Evolutionary conservation across 2,888 invertebrate species (phyloP), one percentile per base, ranked within the genome.

Genomic region (Adelognathus sp.): DNA sequence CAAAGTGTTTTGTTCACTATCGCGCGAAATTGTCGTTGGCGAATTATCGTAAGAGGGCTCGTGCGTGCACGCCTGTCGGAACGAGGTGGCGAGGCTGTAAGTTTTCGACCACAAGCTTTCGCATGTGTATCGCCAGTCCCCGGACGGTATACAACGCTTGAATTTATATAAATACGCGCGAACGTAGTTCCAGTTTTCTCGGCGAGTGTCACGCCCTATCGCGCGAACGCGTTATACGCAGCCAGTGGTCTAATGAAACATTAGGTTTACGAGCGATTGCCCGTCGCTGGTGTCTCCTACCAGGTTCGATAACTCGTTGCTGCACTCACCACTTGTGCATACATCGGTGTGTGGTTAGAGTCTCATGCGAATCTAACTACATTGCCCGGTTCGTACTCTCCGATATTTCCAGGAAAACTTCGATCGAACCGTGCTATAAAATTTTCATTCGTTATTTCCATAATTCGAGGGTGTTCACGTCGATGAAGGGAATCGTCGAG

Each of bases 181-280:
- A 46, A 39, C 27, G 18, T 21, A 64, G 63, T 29, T 24, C 33
- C 50, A 58, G 63, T 70, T 64, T 52, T 54, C 56, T 56, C 31
- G 56, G n/a, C 9, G 11, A 33, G 27, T 31, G 5, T 29, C 33
- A 27, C 24, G 58, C 16, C 29, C 21, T 16, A 36, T 70, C 36
- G 33, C 36, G 33, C 46, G 24, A 36, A 56, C 44, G 18, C 36
- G 46, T 46, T 14, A 41, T n/a, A 18, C 63, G 41, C 33, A 50
- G 31, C 44, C 66, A 67, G 73, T 67, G 76, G 70, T 74, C 79
- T 83, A 82, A 81, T 81, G 81, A 83, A 82, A 75, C 74, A 76
- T 79, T 76, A 76, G 80, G 82, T 83, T 83, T 81, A 83, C 76
- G 81, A 80, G 77, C 79, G 73, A 77, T 72, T 79, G 39, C 63